phyloP scores from a whole-genome alignment of 2,797 vertebrate species.

The Anguilla anguilla region DNA sequence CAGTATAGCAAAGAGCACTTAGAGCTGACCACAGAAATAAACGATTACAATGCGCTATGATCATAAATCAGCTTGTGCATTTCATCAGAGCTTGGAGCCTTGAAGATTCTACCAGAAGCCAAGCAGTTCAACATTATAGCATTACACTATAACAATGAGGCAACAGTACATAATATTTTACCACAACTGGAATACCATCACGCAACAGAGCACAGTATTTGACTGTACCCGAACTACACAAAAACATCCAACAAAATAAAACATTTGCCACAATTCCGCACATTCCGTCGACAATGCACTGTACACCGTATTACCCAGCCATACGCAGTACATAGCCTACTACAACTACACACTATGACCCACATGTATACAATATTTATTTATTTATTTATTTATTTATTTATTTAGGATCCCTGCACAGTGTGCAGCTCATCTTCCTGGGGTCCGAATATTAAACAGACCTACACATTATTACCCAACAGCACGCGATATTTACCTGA shows the following conservation, averaged over 20 bases:
- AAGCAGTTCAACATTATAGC: background rate
- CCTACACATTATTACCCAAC: background rate
- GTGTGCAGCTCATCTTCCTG: too few species aligned
- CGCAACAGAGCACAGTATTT: background rate
- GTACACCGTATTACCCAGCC: background rate
- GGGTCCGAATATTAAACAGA: background rate
- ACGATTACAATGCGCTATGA: background rate
- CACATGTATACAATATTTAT: background rate
- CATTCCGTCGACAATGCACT: background rate
- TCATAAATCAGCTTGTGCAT: background rate
- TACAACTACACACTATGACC: background rate
- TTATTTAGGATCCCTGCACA: too few species aligned
- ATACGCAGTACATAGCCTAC: background rate
- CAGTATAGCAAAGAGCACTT: background rate
- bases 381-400: too few species aligned
- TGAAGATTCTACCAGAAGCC: background rate
- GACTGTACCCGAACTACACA: background rate
- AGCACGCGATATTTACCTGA: conserved; percentile 31
- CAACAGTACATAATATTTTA: background rate
- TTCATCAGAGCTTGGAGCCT: too few species aligned
- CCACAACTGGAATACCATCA: background rate
- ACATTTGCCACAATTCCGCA: background rate
- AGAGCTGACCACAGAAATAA: background rate
- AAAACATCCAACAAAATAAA: background rate
- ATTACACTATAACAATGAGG: background rate